phyloP scores from a whole-genome alignment of 2,113 vertebrate species.

The Equus quagga region DNA sequence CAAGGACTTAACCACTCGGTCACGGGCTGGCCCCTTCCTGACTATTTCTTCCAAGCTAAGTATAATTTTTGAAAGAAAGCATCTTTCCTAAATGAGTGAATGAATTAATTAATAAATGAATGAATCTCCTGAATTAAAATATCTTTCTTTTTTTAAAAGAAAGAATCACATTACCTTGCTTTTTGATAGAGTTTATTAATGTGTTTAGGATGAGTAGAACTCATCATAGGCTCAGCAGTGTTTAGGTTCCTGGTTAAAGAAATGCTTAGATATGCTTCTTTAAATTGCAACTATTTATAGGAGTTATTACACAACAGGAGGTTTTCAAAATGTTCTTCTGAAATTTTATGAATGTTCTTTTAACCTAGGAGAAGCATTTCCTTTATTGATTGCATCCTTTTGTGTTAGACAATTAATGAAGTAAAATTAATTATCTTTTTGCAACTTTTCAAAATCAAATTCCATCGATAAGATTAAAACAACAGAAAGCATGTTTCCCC shows the following conservation, averaged over 20 bases:
- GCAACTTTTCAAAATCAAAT: constrained; percentile 54
- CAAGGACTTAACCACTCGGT: too few relatives aligned
- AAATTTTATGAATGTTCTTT: constrained; percentile 39
- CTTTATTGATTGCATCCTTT: neutral
- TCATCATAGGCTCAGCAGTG: neutral
- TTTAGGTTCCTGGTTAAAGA: neutral
- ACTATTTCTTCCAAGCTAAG: neutral
- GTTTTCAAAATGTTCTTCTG: constrained; percentile 25
- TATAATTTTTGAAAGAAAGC: neutral
- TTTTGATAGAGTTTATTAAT: neutral
- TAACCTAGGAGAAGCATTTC: neutral
- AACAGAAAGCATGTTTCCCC: constrained; percentile 13
- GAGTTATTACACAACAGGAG: neutral
- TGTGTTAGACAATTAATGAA: constrained; percentile 11
- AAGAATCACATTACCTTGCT: neutral
- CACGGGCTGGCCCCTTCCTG: neutral
- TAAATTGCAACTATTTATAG: constrained; percentile 6
- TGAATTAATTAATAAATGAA: neutral
- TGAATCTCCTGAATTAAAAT: neutral
- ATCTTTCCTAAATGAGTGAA: neutral
- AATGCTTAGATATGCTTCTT: neutral
- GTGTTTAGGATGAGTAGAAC: neutral
- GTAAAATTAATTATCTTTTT: constrained; percentile 42
- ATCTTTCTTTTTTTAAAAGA: neutral
- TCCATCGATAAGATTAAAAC: constrained; percentile 37